These are phyloP conservation scores for Asarcornis scutulata DNA, from an alignment of 2,113 vertebrate genomes.

Conservation along the genomic window DNA sequence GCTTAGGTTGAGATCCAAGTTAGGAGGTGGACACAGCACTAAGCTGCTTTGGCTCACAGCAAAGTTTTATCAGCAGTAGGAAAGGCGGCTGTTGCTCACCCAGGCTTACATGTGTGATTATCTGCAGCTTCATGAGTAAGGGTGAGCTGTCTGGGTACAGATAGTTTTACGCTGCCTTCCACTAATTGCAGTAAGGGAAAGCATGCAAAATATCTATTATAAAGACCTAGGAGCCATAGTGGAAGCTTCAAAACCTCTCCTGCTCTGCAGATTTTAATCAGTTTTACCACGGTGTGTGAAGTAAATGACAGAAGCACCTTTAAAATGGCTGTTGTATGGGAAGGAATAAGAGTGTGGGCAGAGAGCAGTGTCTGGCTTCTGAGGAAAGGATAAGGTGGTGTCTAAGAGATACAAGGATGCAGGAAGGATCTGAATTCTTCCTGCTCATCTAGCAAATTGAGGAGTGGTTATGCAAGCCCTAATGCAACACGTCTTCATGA, in stretches of 20 bases:
- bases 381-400: background rate
- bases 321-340: background rate
- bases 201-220: background rate
- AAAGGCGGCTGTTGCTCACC: background rate
- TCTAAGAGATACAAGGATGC: background rate
- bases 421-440: background rate
- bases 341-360: background rate
- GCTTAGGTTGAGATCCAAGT: background rate
- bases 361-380: background rate
- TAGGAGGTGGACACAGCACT: background rate
- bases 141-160: background rate
- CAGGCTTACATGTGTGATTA: background rate
- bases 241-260: background rate
- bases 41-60: background rate
- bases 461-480: background rate
- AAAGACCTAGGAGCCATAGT: background rate
- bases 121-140: background rate
- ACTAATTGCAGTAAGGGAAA: background rate
- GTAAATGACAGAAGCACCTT: background rate
- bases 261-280: conserved; percentile 2
- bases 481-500: background rate
- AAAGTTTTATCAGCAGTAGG: background rate
- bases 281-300: fast-evolving
- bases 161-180: background rate
- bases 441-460: background rate